Evolutionary conservation across 2,797 vertebrate species (phyloP), one percentile per base, ranked within the genome.

Genomic region (Pseudochirops corinnae): DNA sequence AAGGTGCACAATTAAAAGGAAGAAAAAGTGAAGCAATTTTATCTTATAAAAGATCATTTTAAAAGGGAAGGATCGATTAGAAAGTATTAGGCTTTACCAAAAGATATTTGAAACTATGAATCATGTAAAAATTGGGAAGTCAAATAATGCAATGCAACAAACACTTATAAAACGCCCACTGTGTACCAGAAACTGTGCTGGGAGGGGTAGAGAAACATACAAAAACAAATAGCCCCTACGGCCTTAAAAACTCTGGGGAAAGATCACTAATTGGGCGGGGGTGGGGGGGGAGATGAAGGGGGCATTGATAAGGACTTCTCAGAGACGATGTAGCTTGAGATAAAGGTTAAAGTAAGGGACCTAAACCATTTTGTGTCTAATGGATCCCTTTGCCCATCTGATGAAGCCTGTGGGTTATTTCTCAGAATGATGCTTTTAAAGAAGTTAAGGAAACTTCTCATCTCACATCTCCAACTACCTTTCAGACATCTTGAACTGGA

Each of bases 21-120:
- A 95, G 28, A 58, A 74, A 46, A 92, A 94, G n/a, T 50, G 58
- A 74, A 94, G 50, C 87, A 55, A 91, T 33, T 95, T 92, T 60
- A 94, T 96, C 93, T 93, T 60, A 1, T 93, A 50, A 94, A 92
- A 50, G 24, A 46, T 82, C 74, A 74, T 21, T 67, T 39, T 5
- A 46, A 82, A 82, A 24, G 39, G 46, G 74, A 82, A 46, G 1
- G 39, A 50, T 46, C 21, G 0, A 87, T 87, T 24, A 28, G 21
- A 87, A 87, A 87, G 3, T 26, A 87, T 50, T 87, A 16, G 18
- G 2, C 39, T 87, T 46, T 87, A 87, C 7, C 74, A 50, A 10
- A 87, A 87, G 21, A 82, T 50, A 87, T 87, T 28, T 87, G 24
- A 87, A 87, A 87, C 24, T 87, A 26, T 50, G 74, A 21, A 4